Evolutionary conservation across 1,140 invertebrate species (phyloP), one percentile per base, ranked within the genome.

Genomic region (Cherax destructor): DNA sequence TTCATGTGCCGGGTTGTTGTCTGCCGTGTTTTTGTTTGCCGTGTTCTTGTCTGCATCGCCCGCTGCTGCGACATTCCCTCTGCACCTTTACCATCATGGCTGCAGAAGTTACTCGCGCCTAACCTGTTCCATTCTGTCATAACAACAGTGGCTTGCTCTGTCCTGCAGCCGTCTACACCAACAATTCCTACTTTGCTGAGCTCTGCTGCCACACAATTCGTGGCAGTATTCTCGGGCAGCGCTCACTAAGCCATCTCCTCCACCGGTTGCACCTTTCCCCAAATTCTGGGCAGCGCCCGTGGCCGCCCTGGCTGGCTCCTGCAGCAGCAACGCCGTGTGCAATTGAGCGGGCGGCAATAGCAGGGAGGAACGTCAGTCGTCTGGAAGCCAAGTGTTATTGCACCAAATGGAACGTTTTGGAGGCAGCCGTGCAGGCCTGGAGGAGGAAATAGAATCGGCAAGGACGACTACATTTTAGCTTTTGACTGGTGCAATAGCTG

Each of bases 381-480:
- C 81, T 83, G 81, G 81, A 83, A 83, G 81, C 24, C 81, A 69
- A 83, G 81, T 83, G 81, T 83, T 83, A 83, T 83, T 83, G 81
- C 61, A 69, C 81, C 81, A 83, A 83, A 83, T 83, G 81, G 81
- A 83, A 69, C 81, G 81, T 49, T 83, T 83, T 83, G 81, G 61
- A 83, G 81, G 81, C 81, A 83, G 59, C 59, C 59, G 59, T 50
- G 81, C 81, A 83, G 59, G 47, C 81, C 81, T 69, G 59, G 81
- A 83, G 81, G 81, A 83, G 81, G 81, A 83, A 83, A 83, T 69
- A 83, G 59, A 65, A 83, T 83, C 81, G 59, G 47, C 59, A 83
- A 65, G 61, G 81, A 83, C 81, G 59, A 83, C 81, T 83, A 65
- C 81, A 83, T 83, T 83, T 83, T 83, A 65, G 61, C 81, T 83